These are phyloP conservation scores for Oryzias javanicus DNA, from an alignment of 2,113 vertebrate species.

Conservation along the genomic window DNA sequence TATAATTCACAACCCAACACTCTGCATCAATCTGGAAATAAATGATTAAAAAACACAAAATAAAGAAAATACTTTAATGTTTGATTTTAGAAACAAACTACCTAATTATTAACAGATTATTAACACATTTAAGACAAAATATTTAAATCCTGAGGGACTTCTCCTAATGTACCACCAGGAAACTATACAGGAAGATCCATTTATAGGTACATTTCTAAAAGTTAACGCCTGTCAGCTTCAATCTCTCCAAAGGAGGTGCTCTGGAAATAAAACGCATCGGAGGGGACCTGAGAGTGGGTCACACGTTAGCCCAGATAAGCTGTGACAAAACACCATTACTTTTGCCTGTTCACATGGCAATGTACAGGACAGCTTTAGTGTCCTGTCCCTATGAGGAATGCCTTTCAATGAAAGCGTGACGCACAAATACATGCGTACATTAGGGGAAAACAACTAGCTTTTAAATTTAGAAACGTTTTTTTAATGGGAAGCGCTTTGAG, in stretches of 20 bases:
- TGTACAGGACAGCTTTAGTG: conserved; percentile 63
- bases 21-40: conserved; percentile 14
- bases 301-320: conserved; percentile 79
- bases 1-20: conserved; percentile 26
- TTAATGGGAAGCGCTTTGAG: background rate
- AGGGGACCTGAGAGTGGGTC: conserved; percentile 69
- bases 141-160: conserved; percentile 14
- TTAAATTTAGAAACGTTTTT: background rate
- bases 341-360: conserved; percentile 56
- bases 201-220: conserved; percentile 85
- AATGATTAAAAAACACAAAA: background rate
- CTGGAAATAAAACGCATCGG: conserved; percentile 80
- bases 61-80: background rate
- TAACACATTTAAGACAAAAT: conserved; percentile 23
- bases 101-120: conserved; percentile 41
- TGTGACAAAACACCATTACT: conserved; percentile 82
- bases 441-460: conserved; percentile 10
- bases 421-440: conserved; percentile 15
- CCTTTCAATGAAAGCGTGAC: conserved; percentile 57
- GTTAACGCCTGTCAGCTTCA: conserved; percentile 87
- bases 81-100: conserved; percentile 12
- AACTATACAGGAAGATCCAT: conserved; percentile 73
- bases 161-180: conserved; percentile 50
- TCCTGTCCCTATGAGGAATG: conserved; percentile 62
- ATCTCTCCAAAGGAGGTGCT: conserved; percentile 79